phyloP scores from a whole-genome alignment of 2,797 vertebrate genomes.

The Chelon auratus region DNA sequence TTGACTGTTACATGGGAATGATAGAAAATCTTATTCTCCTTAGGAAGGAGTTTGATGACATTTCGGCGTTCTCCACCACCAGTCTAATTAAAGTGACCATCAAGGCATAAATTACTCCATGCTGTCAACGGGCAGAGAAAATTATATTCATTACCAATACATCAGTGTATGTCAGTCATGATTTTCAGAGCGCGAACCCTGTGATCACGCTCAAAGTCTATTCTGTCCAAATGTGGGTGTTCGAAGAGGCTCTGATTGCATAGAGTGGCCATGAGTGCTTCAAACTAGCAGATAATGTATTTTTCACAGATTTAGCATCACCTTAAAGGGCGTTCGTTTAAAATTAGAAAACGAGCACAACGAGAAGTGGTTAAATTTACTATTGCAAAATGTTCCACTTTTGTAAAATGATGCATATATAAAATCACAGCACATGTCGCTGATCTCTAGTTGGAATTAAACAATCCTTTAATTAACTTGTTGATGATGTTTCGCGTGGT shows the following conservation, averaged over 20 bases:
- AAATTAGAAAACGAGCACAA: not conserved
- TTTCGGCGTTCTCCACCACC: slow-evolving; percentile 35
- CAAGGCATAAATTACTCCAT: slow-evolving; percentile 59
- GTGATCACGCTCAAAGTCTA: slow-evolving; percentile 14
- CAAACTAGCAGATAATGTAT: not conserved
- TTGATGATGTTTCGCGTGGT: slow-evolving; percentile 2
- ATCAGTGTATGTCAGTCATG: slow-evolving; percentile 62
- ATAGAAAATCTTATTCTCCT: slow-evolving; percentile 41
- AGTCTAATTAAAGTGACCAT: slow-evolving; percentile 69
- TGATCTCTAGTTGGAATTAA: not conserved
- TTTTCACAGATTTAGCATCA: slow-evolving; percentile 9
- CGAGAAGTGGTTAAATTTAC: not conserved
- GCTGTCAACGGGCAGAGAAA: slow-evolving; percentile 50
- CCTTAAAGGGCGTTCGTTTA: not conserved
- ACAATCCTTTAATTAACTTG: not conserved
- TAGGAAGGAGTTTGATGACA: slow-evolving; percentile 37
- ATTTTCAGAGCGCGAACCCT: slow-evolving; percentile 44
- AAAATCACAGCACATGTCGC: not conserved
- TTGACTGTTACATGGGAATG: slow-evolving; percentile 37
- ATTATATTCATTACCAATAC: slow-evolving; percentile 60
- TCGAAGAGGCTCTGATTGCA: slow-evolving; percentile 8
- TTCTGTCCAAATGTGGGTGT: slow-evolving; percentile 13
- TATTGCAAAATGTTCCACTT: not conserved
- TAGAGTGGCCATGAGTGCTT: not conserved
- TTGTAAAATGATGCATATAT: not conserved